Evolutionary conservation across 2,888 invertebrate species (phyloP).

Genomic region (Eilema caniola): DNA sequence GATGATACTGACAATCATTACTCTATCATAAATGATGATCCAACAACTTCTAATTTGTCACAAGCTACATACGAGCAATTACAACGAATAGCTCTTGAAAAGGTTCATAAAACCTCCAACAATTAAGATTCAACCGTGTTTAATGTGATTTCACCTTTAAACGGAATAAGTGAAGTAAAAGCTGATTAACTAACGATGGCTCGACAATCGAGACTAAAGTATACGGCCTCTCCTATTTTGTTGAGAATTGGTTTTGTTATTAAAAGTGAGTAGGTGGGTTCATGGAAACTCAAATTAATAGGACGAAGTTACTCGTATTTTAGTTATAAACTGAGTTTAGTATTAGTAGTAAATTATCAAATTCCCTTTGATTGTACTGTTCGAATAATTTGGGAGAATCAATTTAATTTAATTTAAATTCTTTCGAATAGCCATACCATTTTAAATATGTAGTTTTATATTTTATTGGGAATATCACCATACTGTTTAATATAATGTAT

Average conservation of each 20-base stretch:
- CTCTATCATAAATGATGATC: no score
- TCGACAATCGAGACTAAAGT: conserved; percentile 42
- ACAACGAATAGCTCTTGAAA: conserved; percentile 52
- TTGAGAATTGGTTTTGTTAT: conserved; percentile 19
- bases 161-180: conserved; percentile 42
- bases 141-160: conserved; percentile 50
- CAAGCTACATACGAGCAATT: conserved; percentile 50
- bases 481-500: not conserved
- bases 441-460: no score
- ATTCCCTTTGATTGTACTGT: not conserved
- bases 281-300: not conserved
- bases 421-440: no score
- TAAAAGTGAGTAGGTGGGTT: conserved; percentile 6
- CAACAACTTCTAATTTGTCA: conserved; percentile 14
- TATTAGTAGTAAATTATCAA: not conserved
- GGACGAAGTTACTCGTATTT: not conserved
- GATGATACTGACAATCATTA: no score
- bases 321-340: not conserved
- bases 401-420: no score
- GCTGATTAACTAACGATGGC: conserved; percentile 46
- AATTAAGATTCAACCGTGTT: conserved; percentile 57
- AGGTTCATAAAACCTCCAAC: conserved; percentile 54
- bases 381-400: not conserved
- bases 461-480: not conserved
- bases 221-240: conserved; percentile 25